Conservation (phyloP, 2,113 vertebrate species). For the Rousettus leschenaultii region DNA sequence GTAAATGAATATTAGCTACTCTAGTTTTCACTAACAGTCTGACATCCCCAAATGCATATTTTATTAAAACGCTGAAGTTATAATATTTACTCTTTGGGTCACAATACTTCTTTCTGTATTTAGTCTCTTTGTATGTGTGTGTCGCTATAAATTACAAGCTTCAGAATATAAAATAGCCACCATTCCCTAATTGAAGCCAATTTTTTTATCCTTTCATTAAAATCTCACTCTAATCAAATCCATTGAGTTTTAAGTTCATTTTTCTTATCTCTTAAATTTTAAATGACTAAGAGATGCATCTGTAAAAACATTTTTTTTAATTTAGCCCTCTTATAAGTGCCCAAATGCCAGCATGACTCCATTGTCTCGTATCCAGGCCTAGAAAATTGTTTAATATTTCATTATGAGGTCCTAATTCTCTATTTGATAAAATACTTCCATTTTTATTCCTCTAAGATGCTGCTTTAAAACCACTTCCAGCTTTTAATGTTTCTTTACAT, state of each 20-base stretch:
- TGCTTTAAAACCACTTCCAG: slow-evolving; percentile 2
- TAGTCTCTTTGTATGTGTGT: neutral
- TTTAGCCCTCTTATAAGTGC: neutral
- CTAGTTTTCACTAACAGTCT: neutral
- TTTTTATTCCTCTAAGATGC: neutral
- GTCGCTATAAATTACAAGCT: neutral
- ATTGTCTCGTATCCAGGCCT: neutral
- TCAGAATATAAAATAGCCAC: slow-evolving; percentile 28
- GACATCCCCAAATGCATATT: neutral
- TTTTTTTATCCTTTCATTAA: slow-evolving; percentile 33
- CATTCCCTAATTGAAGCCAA: neutral
- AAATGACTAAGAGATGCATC: neutral
- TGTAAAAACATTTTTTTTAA: slow-evolving; percentile 9
- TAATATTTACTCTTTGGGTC: slow-evolving; percentile 1
- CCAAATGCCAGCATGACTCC: neutral
- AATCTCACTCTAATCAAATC: slow-evolving; percentile 25
- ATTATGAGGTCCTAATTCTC: neutral
- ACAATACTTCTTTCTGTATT: neutral
- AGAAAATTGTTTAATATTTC: neutral
- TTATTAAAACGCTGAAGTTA: slow-evolving; percentile 9
- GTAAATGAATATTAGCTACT: slow-evolving; percentile 31
- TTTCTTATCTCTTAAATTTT: slow-evolving; percentile 39
- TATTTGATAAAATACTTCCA: neutral
- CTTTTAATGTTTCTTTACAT: neutral
- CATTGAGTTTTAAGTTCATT: slow-evolving; percentile 24